phyloP scores from a whole-genome alignment of 2,888 invertebrate genomes.

The Anthophora plumipes region DNA sequence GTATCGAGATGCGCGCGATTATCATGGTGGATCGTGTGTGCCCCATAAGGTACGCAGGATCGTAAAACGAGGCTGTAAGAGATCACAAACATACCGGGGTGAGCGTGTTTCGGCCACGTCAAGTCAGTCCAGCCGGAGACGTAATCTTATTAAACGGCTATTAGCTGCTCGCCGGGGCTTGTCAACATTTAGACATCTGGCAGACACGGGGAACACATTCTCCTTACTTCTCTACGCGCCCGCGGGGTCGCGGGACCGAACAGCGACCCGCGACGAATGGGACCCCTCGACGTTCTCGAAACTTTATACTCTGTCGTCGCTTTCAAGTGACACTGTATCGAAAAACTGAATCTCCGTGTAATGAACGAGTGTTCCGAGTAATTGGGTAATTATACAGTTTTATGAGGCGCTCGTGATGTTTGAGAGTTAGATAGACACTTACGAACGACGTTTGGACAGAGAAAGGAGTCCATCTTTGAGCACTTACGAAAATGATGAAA shows the following conservation, averaged over 20 bases:
- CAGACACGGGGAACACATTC: slow-evolving; percentile 82
- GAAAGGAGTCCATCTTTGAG: no score
- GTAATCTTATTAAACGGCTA: slow-evolving; percentile 84
- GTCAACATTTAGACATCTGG: slow-evolving; percentile 84
- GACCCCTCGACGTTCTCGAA: slow-evolving; percentile 16
- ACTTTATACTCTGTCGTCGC: slow-evolving; percentile 3
- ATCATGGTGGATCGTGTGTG: slow-evolving; percentile 30
- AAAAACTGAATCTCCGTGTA: neutral
- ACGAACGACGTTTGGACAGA: no score
- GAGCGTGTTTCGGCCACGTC: slow-evolving; percentile 81
- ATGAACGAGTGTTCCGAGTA: neutral
- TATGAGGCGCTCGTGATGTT: no score
- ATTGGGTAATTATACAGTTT: no score
- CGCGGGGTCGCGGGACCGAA: slow-evolving; percentile 59
- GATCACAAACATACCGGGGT: slow-evolving; percentile 71
- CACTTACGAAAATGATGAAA: no score
- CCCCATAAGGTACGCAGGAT: slow-evolving; percentile 64
- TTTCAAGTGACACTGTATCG: neutral
- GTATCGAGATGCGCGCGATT: slow-evolving; percentile 64
- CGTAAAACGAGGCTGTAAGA: slow-evolving; percentile 78
- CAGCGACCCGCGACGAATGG: slow-evolving; percentile 8
- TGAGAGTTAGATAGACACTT: no score
- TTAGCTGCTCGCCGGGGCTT: slow-evolving; percentile 83
- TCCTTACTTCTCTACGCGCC: slow-evolving; percentile 76
- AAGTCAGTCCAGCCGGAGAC: slow-evolving; percentile 80